These are phyloP conservation scores for Coenobita brevimanus DNA, from an alignment of 1,140 invertebrate genomes.

Conservation along the genomic window DNA sequence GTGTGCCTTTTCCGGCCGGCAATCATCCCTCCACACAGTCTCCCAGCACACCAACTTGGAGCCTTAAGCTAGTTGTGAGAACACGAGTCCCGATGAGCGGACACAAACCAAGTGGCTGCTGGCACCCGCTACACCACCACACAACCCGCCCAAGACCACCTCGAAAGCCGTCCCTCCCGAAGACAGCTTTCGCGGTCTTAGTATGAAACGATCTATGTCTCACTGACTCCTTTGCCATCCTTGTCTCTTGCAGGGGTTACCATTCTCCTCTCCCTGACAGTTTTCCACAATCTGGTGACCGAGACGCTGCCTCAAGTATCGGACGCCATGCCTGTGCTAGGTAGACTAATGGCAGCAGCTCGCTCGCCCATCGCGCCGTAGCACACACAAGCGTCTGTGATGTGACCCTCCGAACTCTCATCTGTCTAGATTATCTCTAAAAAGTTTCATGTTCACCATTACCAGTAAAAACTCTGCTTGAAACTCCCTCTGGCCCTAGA, in stretches of 20 bases:
- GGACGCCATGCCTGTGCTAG: slow-evolving; percentile 82
- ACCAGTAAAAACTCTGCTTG: too few relatives aligned
- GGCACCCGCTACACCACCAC: slow-evolving; percentile 35
- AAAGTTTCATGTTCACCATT: too few relatives aligned
- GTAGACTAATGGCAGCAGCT: slow-evolving; percentile 69
- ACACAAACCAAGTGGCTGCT: slow-evolving; percentile 39
- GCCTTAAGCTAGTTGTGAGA: slow-evolving; percentile 37
- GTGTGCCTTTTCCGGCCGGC: slow-evolving; percentile 19
- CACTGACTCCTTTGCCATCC: slow-evolving; percentile 63
- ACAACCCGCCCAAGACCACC: slow-evolving; percentile 25
- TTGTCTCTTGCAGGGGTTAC: slow-evolving; percentile 88
- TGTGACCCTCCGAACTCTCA: slow-evolving; percentile 2
- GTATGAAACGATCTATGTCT: slow-evolving; percentile 13
- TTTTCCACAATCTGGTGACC: slow-evolving; percentile 97
- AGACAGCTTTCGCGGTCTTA: slow-evolving; percentile 52
- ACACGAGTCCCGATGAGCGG: slow-evolving; percentile 26
- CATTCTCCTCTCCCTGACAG: slow-evolving; percentile 99
- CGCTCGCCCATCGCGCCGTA: slow-evolving; percentile 49
- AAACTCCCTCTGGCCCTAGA: too few relatives aligned
- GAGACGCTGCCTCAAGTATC: slow-evolving; percentile 96
- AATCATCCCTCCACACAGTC: slow-evolving; percentile 45
- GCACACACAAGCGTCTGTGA: slow-evolving; percentile 34
- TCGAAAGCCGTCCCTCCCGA: slow-evolving; percentile 29
- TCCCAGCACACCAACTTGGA: slow-evolving; percentile 51
- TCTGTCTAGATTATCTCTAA: neutral